Base-by-base conservation (phyloP, 2,888 invertebrate genomes). In the Adela reaumurella region DNA sequence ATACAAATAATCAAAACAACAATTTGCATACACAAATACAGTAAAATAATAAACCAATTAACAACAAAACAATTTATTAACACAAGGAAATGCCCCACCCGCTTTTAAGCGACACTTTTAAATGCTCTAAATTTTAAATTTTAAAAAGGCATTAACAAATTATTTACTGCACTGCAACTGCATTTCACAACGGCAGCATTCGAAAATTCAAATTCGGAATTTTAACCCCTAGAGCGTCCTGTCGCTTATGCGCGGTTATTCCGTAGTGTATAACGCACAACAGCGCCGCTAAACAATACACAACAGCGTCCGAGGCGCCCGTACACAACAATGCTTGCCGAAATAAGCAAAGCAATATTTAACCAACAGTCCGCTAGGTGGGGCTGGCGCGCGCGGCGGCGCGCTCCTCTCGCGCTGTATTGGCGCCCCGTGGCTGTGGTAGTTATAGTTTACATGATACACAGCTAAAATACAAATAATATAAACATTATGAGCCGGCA, bases 391-490 rank as follows among this genome's bases (percentile, higher is more conserved):
- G 46, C 46, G 29, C 20, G 35, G 8, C 28, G 46, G 17, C 17
- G 35, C 46, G 46, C 29, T 14, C 35, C 35, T 8, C 35, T 11
- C 72, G 74, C 74, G 70, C 76, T 76, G 78, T 74, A 76, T 77
- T 77, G 77, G 79, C 68, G 78, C 73, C 74, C 72, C 74, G 68
- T 68, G 74, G 66, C 74, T 78, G 79, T 77, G 78, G 80, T 80
- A 80, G 78, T 80, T 80, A 77, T 79, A 79, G 80, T 80, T 80
- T 80, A 80, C 80, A 70, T 74, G 80, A 80, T 80, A 80, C 79
- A 80, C 79, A 79, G 76, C 78, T 79, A 74, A 77, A 80, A 79
- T 80, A 80, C 80, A 80, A 80, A 80, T 80, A 80, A 80, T 80
- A 80, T 80, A 80, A 80, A 80, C 80, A 80, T 77, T 74, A 70